phyloP scores from a whole-genome alignment of 2,888 invertebrate species.

The Cinara cedri region DNA sequence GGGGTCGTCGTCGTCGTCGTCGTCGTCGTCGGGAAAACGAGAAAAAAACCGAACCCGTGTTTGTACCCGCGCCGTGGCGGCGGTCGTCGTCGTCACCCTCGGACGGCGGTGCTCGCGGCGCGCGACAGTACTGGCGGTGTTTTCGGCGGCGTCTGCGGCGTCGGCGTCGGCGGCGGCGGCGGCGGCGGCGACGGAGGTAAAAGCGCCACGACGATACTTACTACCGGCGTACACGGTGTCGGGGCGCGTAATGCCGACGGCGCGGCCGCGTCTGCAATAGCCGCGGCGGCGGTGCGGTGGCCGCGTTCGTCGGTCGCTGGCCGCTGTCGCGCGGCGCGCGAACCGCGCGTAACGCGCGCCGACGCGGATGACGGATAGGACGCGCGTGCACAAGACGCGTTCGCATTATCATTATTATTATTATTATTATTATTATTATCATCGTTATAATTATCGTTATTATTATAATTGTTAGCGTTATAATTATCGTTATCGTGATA shows the following conservation, averaged over 20 bases:
- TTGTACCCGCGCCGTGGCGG: not conserved
- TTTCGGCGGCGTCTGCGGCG: not conserved
- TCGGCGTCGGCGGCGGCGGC: not conserved
- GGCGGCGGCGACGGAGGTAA: not conserved
- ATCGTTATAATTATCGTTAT: constrained; percentile 8
- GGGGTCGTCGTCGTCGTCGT: too few species aligned
- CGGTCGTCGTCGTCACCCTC: too few species aligned
- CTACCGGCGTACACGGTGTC: constrained; percentile 40
- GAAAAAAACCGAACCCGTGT: not conserved
- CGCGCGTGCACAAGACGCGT: not conserved
- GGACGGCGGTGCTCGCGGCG: not conserved
- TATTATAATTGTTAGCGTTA: too few species aligned
- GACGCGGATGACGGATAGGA: not conserved
- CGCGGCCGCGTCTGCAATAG: constrained; percentile 6
- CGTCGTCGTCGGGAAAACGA: too few species aligned
- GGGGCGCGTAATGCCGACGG: constrained; percentile 37
- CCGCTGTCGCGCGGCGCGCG: constrained; percentile 33
- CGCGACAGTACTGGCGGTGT: not conserved
- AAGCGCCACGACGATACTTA: not conserved
- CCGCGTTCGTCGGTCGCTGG: constrained; percentile 19
- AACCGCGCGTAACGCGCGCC: constrained; percentile 23
- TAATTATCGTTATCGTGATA: too few species aligned
- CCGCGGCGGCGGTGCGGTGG: not conserved
- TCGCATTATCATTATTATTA: constrained; percentile 23
- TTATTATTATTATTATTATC: constrained; percentile 22